phyloP scores from a whole-genome alignment of 2,113 vertebrate genomes.

The Mobula birostris region DNA sequence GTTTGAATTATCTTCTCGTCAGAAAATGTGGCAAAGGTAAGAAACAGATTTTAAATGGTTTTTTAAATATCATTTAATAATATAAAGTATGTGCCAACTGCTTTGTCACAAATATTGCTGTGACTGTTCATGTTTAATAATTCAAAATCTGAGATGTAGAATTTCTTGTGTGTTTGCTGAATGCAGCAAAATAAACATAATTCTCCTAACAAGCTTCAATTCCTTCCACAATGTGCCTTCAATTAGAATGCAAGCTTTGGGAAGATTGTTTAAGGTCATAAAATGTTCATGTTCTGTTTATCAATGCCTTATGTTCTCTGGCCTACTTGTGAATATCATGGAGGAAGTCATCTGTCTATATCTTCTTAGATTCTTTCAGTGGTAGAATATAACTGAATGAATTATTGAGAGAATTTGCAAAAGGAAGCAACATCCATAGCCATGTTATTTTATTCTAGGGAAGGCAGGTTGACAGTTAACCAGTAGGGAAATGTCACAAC shows the following conservation, averaged over 20 bases:
- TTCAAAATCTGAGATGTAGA: background rate
- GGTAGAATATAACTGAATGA: background rate
- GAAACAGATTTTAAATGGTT: background rate
- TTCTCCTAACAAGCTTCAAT: background rate
- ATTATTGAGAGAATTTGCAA: background rate
- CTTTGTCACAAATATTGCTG: background rate
- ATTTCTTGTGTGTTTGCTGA: background rate
- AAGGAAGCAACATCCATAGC: background rate
- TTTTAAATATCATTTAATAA: no score
- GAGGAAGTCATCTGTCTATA: no score
- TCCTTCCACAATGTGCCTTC: background rate
- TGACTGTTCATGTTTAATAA: background rate
- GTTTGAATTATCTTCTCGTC: conserved; percentile 85
- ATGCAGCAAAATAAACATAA: background rate
- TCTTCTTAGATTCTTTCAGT: background rate
- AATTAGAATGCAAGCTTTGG: no score
- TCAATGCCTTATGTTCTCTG: background rate
- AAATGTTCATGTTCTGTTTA: no score
- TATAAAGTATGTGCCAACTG: no score
- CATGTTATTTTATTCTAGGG: background rate
- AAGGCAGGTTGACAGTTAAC: background rate
- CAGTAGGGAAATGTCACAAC: background rate
- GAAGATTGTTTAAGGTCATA: no score
- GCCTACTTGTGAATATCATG: background rate
- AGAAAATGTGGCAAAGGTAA: conserved; percentile 91